Evolutionary conservation across 2,888 invertebrate genomes (phyloP), one percentile per base, ranked within the genome.

Genomic region (Emmelina monodactyla): DNA sequence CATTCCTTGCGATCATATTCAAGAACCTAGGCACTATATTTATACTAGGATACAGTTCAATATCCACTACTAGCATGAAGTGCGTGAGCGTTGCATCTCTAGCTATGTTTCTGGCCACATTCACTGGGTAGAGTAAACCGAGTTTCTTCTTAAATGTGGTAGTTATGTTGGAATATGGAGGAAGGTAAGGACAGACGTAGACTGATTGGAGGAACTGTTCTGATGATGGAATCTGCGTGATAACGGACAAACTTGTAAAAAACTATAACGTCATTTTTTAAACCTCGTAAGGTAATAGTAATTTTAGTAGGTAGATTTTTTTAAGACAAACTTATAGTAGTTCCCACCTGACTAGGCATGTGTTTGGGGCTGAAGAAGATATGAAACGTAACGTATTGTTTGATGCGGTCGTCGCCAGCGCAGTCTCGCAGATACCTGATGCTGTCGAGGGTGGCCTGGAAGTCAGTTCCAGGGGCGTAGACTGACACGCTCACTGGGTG

Each of bases 101-200:
- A 1, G 94, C 94, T n/a, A 94, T 84, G 64, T 94, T 94, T 16
- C 94, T 82, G 0, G 92, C 94, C 7, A 94, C 91, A 65, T 95
- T 95, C 37, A 95, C 91, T 2, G 94, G 94, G 62, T 95, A 95
- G 14, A 92, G 69, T 7, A 94, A 80, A 52, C 88, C 90, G 61
- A 91, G 91, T 51, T 88, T 85, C 33, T 85, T 85, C 73, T 90
- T 92, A 66, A 91, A 92, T 53, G 91, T 85, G 40, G 84, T 83
- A 0, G 84, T 83, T 0, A 85, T 83, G 1, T 82, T 67, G 51
- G 78, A 62, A 73, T 86, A 92, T 0, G 92, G 91, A 3, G 91
- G 83, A 6, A 82, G 70, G 32, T 76, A 53, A 11, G 86, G 82
- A 59, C 92, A 93, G 62, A 92, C 91, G 67, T 84, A 88, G 14